A percentile compares a stretch with the other conserved stretches of the same genome.
phyloP scores from a whole-genome alignment of 2,888 invertebrate genomes.

The Labia minor region DNA sequence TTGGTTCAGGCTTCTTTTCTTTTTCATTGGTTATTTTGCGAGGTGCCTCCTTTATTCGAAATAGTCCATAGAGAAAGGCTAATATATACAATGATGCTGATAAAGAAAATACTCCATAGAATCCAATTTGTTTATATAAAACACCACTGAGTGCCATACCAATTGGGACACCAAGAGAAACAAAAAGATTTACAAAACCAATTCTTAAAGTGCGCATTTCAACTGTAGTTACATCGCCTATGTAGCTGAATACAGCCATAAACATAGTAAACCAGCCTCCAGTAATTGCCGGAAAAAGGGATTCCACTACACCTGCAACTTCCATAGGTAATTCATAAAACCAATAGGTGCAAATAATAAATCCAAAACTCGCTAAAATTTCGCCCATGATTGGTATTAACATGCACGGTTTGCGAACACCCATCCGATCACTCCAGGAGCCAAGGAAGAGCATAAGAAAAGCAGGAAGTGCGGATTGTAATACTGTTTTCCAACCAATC shows the following conservation, averaged over 20 bases:
- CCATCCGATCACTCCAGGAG: slow-evolving; percentile 54
- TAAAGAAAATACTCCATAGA: slow-evolving; percentile 71
- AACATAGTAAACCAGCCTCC: slow-evolving; percentile 85
- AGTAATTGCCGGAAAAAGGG: slow-evolving; percentile 68
- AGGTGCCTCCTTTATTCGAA: slow-evolving; percentile 58
- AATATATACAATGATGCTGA: slow-evolving; percentile 63
- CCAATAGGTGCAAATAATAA: slow-evolving; percentile 67
- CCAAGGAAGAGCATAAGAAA: slow-evolving; percentile 71
- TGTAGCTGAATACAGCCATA: slow-evolving; percentile 82
- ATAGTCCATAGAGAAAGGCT: slow-evolving; percentile 62
- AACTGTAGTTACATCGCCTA: slow-evolving; percentile 74
- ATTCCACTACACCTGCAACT: slow-evolving; percentile 61
- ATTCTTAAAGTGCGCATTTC: slow-evolving; percentile 75
- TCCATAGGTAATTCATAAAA: slow-evolving; percentile 72
- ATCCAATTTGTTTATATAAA: slow-evolving; percentile 61
- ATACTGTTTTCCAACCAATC: slow-evolving; percentile 74
- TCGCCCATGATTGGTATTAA: slow-evolving; percentile 71
- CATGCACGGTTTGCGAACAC: slow-evolving; percentile 69
- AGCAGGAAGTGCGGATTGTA: slow-evolving; percentile 74
- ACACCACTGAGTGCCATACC: slow-evolving; percentile 83
- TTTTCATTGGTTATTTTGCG: slow-evolving; percentile 15
- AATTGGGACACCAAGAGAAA: slow-evolving; percentile 76
- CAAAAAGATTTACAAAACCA: slow-evolving; percentile 78
- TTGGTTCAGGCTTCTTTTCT: slow-evolving; percentile 18
- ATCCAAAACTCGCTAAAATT: slow-evolving; percentile 63